Evolutionary conservation across 2,888 invertebrate genomes (phyloP).

Genomic region (Girardia tigrina): DNA sequence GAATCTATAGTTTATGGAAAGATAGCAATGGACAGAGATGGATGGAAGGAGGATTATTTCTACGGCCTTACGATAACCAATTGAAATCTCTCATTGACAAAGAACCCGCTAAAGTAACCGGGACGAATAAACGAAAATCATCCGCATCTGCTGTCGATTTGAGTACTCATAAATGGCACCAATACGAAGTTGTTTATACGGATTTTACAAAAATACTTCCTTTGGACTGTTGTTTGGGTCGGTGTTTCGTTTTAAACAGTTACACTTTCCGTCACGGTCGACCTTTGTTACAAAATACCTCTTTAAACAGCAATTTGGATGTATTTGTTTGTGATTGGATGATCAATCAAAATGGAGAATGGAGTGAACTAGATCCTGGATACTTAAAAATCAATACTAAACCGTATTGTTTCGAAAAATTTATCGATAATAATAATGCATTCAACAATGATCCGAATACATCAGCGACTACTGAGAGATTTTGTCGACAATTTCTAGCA

Average conservation of each 20-base stretch:
- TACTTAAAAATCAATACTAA: constrained; percentile 21
- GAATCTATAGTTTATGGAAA: constrained; percentile 25
- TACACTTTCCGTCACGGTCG: neutral
- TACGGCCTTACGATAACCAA: constrained; percentile 12
- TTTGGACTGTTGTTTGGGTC: neutral
- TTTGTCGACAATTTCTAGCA: neutral
- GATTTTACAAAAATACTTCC: neutral
- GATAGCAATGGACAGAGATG: constrained; percentile 19
- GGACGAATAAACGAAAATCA: neutral
- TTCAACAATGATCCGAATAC: no score
- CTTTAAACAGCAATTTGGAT: neutral
- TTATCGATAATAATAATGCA: no score
- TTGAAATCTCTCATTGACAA: neutral
- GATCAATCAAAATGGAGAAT: constrained; percentile 5
- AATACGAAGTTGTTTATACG: constrained; percentile 12
- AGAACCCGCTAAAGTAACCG: neutral
- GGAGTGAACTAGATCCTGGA: constrained; percentile 7
- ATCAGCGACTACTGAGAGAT: neutral
- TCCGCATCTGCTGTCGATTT: neutral
- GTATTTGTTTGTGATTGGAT: constrained; percentile 26
- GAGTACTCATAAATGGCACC: neutral
- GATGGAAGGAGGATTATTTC: constrained; percentile 25
- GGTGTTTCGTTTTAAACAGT: neutral
- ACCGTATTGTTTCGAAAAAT: neutral
- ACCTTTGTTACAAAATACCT: neutral